These are phyloP conservation scores for Pachyuromys duprasi DNA, from an alignment of 2,797 vertebrate species.

Conservation along the genomic window DNA sequence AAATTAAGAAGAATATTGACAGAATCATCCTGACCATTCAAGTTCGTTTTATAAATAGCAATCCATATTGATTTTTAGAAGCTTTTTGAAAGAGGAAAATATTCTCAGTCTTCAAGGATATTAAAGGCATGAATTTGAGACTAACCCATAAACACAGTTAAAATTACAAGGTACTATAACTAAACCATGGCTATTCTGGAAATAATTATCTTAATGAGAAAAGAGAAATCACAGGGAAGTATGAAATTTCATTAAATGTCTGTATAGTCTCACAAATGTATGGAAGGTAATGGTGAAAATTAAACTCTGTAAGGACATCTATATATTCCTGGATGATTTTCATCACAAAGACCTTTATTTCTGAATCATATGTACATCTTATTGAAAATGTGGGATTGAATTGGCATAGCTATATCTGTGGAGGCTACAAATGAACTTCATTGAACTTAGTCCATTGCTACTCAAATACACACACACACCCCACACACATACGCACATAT, in stretches of 20 bases:
- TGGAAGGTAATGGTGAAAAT: background rate
- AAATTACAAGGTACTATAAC: background rate
- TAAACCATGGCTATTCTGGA: background rate
- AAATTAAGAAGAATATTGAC: background rate
- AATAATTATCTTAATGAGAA: slow-evolving; percentile 15
- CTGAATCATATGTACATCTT: background rate
- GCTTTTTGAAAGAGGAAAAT: slow-evolving; percentile 1
- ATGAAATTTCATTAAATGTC: background rate
- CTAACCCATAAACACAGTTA: background rate
- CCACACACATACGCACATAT: too few species aligned
- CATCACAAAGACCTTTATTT: background rate
- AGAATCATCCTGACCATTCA: background rate
- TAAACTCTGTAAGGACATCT: background rate
- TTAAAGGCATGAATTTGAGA: background rate
- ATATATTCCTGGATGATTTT: background rate
- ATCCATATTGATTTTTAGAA: slow-evolving; percentile 20
- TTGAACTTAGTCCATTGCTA: background rate
- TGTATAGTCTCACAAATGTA: background rate
- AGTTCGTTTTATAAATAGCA: background rate
- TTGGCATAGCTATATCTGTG: background rate
- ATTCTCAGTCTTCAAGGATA: background rate
- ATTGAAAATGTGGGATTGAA: background rate
- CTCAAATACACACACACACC: too few species aligned
- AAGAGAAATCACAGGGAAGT: background rate
- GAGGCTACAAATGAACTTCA: background rate